Evolutionary conservation across 2,888 invertebrate species (phyloP).

Genomic region (Orthonychiurus folsomi): DNA sequence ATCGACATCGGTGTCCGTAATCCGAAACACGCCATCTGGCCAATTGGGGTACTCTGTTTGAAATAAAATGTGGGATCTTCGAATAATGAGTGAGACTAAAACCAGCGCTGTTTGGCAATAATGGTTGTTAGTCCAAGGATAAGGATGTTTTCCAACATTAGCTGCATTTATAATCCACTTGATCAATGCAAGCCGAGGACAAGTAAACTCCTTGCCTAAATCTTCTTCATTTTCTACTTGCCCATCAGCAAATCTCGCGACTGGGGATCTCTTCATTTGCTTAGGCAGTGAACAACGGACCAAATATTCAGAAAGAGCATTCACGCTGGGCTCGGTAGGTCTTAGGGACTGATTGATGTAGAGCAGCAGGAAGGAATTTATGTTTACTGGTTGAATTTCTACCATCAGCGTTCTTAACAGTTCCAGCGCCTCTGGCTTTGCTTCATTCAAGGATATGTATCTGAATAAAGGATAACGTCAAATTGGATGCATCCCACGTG

Average conservation of each 20-base stretch:
- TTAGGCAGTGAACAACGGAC: conserved; percentile 26
- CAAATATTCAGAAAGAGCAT: conserved; percentile 27
- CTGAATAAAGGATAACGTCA: conserved; percentile 19
- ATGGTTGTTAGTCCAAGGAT: too few species aligned
- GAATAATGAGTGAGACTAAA: conserved; percentile 28
- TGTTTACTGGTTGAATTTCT: conserved; percentile 26
- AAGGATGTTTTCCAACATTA: not conserved
- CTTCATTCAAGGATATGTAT: conserved; percentile 23
- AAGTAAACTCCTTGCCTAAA: not conserved
- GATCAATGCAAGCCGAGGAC: conserved; percentile 8
- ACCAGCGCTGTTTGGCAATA: conserved; percentile 25
- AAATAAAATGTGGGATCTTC: conserved; percentile 25
- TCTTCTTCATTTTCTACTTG: not conserved
- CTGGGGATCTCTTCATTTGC: conserved; percentile 6
- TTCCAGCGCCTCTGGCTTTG: conserved; percentile 19
- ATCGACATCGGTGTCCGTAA: not conserved
- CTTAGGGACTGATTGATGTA: conserved; percentile 22
- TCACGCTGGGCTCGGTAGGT: conserved; percentile 18
- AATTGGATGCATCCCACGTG: not conserved
- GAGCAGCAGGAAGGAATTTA: conserved; percentile 21
- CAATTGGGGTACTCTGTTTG: conserved; percentile 16
- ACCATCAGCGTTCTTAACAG: conserved; percentile 27
- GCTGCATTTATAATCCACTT: conserved; percentile 15
- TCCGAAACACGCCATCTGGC: not conserved
- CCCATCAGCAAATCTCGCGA: not conserved